Base-by-base conservation (phyloP, 2,797 vertebrate genomes). In the Cichlasoma orientale region DNA sequence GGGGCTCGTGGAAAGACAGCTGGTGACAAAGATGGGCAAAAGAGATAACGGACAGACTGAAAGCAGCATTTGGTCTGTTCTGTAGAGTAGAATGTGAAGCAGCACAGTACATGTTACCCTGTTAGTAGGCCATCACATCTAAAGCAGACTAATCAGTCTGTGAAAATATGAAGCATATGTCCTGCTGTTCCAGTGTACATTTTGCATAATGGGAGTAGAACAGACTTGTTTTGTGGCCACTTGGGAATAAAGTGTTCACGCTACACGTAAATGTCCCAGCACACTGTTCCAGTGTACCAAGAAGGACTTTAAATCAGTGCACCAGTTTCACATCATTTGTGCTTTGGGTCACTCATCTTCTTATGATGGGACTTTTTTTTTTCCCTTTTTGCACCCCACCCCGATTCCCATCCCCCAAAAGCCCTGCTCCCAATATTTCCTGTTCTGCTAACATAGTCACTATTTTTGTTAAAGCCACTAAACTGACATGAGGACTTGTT, bases 11-110 rank as follows among this genome's bases (percentile, higher is more conserved):
- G 14, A 80, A 57, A 75, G 61, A 74, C 78, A 56, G 55, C 27
- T 38, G 52, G 52, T 74, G 36, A 78, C 41, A 57, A 56, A 47
- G 72, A 77, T 73, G 55, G 31, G 31, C 16, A 36, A 14, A n/a
- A 54, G 53, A 82, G 84, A 84, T 56, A 58, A 71, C 72, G 50
- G 76, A 75, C 61, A 74, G 72, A 56, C 38, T 36, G 18, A 78
- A 50, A 79, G 69, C 19, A 59, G 41, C 16, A 75, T 21, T 21
- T 50, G 52, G 69, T 50, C 41, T 72, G 68, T 14, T 41, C 38
- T 55, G 23, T 59, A 38, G 21, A 71, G 55, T 23, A 23, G 38
- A 61, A 56, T 29, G 63, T 68, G 63, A 68, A 27, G 63, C 66
- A 80, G 31, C 25, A 12, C 25, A 59, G 57, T 53, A n/a, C 3